Conservation (phyloP, 1,140 invertebrate genomes). For the Ectropis grisescens region DNA sequence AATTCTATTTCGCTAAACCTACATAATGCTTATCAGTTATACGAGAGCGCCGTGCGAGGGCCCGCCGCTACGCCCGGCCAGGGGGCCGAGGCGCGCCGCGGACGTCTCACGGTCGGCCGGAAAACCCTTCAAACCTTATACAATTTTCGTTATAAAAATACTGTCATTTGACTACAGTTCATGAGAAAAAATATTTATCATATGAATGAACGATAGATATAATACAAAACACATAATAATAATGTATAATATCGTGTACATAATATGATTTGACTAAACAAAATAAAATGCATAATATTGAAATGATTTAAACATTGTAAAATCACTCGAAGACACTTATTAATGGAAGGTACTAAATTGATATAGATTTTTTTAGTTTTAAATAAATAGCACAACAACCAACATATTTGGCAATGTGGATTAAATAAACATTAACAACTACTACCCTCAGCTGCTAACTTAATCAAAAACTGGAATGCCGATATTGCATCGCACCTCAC, state of each 20-base stretch:
- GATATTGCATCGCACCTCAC: slow-evolving; percentile 66
- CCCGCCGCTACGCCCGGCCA: slow-evolving; percentile 14
- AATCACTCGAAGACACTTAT: slow-evolving; percentile 55
- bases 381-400: slow-evolving; percentile 69
- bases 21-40: slow-evolving; percentile 71
- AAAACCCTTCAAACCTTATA: slow-evolving; percentile 62
- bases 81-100: slow-evolving; percentile 2
- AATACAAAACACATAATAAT: slow-evolving; percentile 51
- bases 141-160: slow-evolving; percentile 72
- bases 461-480: slow-evolving; percentile 65
- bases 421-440: slow-evolving; percentile 61
- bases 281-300: slow-evolving; percentile 68
- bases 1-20: slow-evolving; percentile 70
- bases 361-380: slow-evolving; percentile 42
- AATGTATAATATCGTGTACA: slow-evolving; percentile 56
- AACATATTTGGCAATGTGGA: slow-evolving; percentile 66
- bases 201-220: slow-evolving; percentile 63
- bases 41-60: too few relatives aligned
- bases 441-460: slow-evolving; percentile 54
- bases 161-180: slow-evolving; percentile 72
- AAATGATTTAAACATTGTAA: slow-evolving; percentile 63
- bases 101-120: slow-evolving; percentile 20
- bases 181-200: slow-evolving; percentile 58
- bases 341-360: slow-evolving; percentile 62
- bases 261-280: slow-evolving; percentile 67